Evolutionary conservation across 1,140 invertebrate genomes (phyloP), one percentile per base, ranked within the genome.

Genomic region (Amyelois transitella): DNA sequence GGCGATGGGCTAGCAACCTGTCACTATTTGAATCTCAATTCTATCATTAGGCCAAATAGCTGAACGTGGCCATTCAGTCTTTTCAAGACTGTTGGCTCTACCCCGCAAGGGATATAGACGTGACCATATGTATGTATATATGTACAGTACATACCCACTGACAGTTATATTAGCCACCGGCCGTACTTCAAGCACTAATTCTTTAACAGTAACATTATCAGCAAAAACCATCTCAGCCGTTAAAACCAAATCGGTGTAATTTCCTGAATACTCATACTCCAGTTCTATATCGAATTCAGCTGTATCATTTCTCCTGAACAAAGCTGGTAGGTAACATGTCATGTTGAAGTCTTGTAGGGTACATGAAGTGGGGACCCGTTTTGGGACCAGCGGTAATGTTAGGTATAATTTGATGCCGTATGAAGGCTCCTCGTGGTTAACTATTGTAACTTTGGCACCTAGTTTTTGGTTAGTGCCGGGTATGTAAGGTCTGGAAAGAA

Each of bases 351-450:
- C 60, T 55, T 73, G 43, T 17, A 84, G 63, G 3, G 64, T 61
- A 52, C 79, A 86, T 22, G 55, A 71, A 18, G 55, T 69, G 6
- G 77, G 81, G 8, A 84, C 62, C 38, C 81, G 68, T 51, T 76
- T 73, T 0, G 78, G 77, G n/a, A 63, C 51, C 0, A 65, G 62
- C 8, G 81, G 76, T 6, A 86, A 38, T 0, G 51, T 55, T 2
- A 87, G 51, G 8, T 73, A 52, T 0, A 86, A 68, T 57, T 75
- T 75, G 1, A 72, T 75, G 10, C 77, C 82, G 32, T 81, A 87
- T 0, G 79, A 78, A 19, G 84, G 79, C 66, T 87, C 84, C 44
- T 76, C 75, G 53, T 54, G 64, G 43, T 87, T 87, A 0, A 72
- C 7, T 3, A 87, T 64, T 6, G 51, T 70, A 1, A 86, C 47